Conservation (phyloP, 2,113 vertebrate species). For the Brachypteracias leptosomus region DNA sequence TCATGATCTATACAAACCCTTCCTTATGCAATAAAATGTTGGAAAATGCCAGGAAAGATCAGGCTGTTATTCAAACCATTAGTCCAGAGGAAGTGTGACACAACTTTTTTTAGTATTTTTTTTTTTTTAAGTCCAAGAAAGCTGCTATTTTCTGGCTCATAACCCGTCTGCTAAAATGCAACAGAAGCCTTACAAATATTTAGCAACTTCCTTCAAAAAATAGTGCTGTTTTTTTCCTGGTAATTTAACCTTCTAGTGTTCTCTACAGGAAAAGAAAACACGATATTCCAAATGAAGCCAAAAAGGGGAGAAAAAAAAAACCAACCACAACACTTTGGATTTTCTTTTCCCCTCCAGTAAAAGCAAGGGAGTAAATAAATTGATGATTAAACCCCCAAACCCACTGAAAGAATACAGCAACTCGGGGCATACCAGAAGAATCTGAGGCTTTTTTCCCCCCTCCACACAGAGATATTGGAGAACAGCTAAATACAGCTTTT, state of each 20-base stretch:
- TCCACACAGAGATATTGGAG: neutral
- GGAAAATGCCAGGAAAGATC: slow-evolving; percentile 33
- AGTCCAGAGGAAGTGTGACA: slow-evolving; percentile 50
- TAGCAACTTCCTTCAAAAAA: slow-evolving; percentile 43
- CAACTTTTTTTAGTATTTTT: neutral
- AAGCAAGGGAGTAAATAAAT: neutral
- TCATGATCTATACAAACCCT: neutral
- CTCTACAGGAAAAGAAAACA: slow-evolving; percentile 40
- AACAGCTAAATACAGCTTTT: neutral
- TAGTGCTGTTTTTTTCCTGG: neutral
- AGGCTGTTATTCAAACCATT: slow-evolving; percentile 39
- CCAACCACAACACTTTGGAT: neutral
- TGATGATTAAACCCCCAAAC: neutral
- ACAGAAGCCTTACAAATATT: slow-evolving; percentile 51
- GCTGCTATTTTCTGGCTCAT: slow-evolving; percentile 67
- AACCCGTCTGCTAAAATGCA: slow-evolving; percentile 40
- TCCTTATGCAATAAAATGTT: slow-evolving; percentile 26
- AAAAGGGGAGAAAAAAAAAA: neutral
- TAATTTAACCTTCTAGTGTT: slow-evolving; percentile 26
- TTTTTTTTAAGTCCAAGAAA: slow-evolving; percentile 44
- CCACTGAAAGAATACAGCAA: neutral
- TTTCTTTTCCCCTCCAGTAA: neutral
- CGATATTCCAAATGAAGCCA: slow-evolving; percentile 24
- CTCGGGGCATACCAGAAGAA: neutral
- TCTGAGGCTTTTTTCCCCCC: neutral